A percentile compares a stretch with the other conserved stretches of the same genome.
phyloP scores from a whole-genome alignment of 2,888 invertebrate genomes.

The Acholoe squamosa region DNA sequence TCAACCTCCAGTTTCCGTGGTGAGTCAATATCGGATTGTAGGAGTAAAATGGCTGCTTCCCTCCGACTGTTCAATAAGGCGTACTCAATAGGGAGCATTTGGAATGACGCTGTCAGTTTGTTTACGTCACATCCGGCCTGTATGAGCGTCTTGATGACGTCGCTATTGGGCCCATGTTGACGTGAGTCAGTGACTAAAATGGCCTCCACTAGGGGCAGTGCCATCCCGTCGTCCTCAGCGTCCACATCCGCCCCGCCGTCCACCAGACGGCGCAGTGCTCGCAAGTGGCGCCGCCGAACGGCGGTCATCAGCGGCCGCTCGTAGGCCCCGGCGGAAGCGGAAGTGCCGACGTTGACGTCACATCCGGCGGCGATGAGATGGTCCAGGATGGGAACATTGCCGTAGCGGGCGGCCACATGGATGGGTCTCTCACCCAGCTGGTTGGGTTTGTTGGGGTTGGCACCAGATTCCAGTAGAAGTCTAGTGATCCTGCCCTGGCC shows the following conservation, averaged over 20 bases:
- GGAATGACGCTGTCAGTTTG: background rate
- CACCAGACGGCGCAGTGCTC: conserved; percentile 27
- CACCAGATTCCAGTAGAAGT: background rate
- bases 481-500: background rate
- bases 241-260: conserved; percentile 50
- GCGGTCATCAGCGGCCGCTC: conserved; percentile 30
- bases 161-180: background rate
- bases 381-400: conserved; percentile 55
- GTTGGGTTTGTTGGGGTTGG: conserved; percentile 54
- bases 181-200: background rate
- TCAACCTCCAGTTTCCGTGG: conserved; percentile 15
- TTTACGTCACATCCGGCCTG: conserved; percentile 59
- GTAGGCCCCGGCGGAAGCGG: background rate
- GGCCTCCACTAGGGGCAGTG: conserved; percentile 52
- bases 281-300: conserved; percentile 38
- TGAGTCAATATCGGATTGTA: conserved; percentile 25
- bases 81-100: conserved; percentile 32
- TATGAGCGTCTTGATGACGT: conserved; percentile 44
- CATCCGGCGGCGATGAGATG: conserved; percentile 39
- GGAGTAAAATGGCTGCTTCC: background rate
- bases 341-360: conserved; percentile 23
- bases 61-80: conserved; percentile 28
- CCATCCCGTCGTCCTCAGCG: background rate
- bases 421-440: conserved; percentile 30
- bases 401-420: conserved; percentile 54